Percentiles rank a stretch among this genome's conserved stretches.
Conservation (phyloP, 2,113 vertebrate species). For the Hippoglossus stenolepis region DNA sequence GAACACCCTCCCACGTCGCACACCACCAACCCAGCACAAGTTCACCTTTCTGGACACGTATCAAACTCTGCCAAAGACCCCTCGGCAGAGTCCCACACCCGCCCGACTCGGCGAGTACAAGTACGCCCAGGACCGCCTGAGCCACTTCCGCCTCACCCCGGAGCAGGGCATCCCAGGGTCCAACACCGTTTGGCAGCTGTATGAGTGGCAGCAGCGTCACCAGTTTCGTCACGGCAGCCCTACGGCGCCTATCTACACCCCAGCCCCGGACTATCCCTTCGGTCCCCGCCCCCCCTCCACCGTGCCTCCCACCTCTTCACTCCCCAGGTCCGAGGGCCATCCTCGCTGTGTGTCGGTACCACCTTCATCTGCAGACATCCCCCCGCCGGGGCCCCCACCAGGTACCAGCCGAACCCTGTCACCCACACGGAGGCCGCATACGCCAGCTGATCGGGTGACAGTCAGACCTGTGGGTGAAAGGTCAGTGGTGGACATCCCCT, state of each 20-base stretch:
- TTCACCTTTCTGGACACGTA: constrained; percentile 83
- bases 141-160: constrained; percentile 91
- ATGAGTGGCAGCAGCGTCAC: constrained; percentile 97
- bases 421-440: constrained; percentile 87
- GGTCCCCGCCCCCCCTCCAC: constrained; percentile 82
- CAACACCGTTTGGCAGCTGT: constrained; percentile 92
- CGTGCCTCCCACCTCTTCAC: constrained; percentile 77
- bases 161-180: constrained; percentile 78
- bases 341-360: constrained; percentile 87
- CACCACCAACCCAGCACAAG: constrained; percentile 82
- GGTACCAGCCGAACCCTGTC: constrained; percentile 76
- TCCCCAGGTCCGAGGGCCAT: constrained; percentile 44
- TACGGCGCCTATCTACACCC: constrained; percentile 87
- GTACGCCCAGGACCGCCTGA: constrained; percentile 94
- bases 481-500: constrained; percentile 82
- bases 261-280: constrained; percentile 86
- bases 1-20: constrained; percentile 87
- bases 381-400: constrained; percentile 85
- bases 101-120: constrained; percentile 91
- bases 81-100: constrained; percentile 84
- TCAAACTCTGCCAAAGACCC: constrained; percentile 91
- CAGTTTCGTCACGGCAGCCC: constrained; percentile 95
- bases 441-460: constrained; percentile 90
- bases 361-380: constrained; percentile 89
- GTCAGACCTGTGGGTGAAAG: constrained; percentile 86